Base-by-base conservation (phyloP, 2,797 vertebrate genomes). In the Eurystomus glaucurus region DNA sequence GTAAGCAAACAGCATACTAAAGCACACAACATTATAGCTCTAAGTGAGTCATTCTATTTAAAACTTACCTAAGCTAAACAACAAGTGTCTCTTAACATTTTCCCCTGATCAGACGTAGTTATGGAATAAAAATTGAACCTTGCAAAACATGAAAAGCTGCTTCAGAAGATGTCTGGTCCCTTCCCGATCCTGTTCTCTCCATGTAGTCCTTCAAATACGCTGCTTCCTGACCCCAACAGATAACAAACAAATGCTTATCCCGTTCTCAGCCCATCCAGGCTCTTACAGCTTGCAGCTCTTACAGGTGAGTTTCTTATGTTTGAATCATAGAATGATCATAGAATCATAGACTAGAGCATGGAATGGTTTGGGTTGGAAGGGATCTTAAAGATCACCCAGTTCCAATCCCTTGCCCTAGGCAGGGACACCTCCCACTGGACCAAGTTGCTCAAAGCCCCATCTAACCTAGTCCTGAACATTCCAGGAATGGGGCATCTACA, bases 81-180 rank as follows among this genome's bases (percentile, higher is more conserved):
- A 31, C 39, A 39, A 41, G 39, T 29, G 41, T 31, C 28, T 62
- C 28, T 41, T 28, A 62, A 43, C 43, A 45, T 18, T 37, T 35
- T 74, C 31, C 17, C 20, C 19, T 2, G 2, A 19, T 43, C 43
- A n/a, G 51, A 25, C 0, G 5, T 16, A 57, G 9, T n/a, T 23
- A 57, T 14, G 20, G 41, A 64, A 70, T 31, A 71, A 55, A 78
- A 54, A 77, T 5, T 6, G 46, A 69, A 61, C 23, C 39, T 28
- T 54, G 65, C 23, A 78, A 70, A 69, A 54, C 39, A n/a, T 60
- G 39, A 68, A 37, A 23, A 13, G 16, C 16, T 70, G 29, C 31
- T 79, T 43, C 20, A 54, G 69, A 43, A 76, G 15, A 15, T 20
- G 26, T 28, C 35, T 33, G 31, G 29, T 50, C 35, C 48, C 55